Evolutionary conservation across 2,113 vertebrate species (phyloP), one percentile per base, ranked within the genome.

Genomic region (Polyodon spathula): DNA sequence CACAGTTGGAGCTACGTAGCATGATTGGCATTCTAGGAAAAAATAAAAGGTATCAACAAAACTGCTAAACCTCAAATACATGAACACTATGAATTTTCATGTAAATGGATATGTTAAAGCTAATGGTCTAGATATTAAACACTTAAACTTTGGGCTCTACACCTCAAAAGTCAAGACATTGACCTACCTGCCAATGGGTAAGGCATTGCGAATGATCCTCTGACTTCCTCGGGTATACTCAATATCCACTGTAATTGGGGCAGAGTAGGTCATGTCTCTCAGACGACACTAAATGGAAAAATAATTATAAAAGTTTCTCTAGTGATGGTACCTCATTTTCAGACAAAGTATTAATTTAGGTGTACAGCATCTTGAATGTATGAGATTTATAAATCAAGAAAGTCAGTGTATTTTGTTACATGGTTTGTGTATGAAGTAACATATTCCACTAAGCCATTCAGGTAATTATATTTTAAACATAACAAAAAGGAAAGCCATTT

Each of bases 201-300:
- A 71, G 0, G 94, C 95, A 16, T 98, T 99, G 15, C 95, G 93
- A 71, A 99, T 99, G 75, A 99, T 94, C 74, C 96, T 92, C 81
- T 99, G 96, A 74, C 92, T 97, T 61, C 96, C 96, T 3, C 95
- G 79, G 0, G 96, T 99, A 42, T 99, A 99, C 11, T 99, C 96
- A 0, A 98, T 97, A 39, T 98, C 96, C 78, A 99, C 96, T 0
- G 96, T 98, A 59, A 99, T 99, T 0, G 93, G 91, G 0, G 95
- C 95, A 0, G 94, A 97, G 48, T 99, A 99, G 0, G 93, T 99
- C 95, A 98, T 97, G 76, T 99, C 96, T 66, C 96, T 84, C 70
- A 99, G 75, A 54, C 96, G 91, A 79, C 96, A 99, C 96, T 99
- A 64, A 15, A 71, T 59, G 4, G 66, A 40, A 77, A 61, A 68